Base-by-base conservation (phyloP, 30 jellyfish, hydroid and myxozoan species). In the Clytia hemisphaerica region DNA sequence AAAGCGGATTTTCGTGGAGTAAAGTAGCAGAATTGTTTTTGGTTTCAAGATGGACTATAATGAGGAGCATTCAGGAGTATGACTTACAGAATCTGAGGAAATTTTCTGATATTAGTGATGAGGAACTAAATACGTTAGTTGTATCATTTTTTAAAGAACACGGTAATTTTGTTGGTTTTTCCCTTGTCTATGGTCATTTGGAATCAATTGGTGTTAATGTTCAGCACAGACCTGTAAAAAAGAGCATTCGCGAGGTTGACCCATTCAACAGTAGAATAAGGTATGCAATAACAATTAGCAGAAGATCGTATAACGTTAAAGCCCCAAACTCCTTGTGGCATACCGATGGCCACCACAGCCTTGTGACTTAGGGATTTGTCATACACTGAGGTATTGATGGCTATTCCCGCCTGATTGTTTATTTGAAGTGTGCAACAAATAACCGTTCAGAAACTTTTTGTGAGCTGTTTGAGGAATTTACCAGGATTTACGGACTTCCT, bases 11-110 rank as follows among this genome's bases (percentile, higher is more conserved):
- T 26, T 22, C 21, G 22, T 68, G 80, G 80, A 68, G 51, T 19
- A 38, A 68, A 36, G 47, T 68, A 22, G 72, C 80, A 25, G 3
- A 47, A 0, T 44, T 68, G 80, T 51, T 68, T 19, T 53, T 45
- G 12, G 80, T 42, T 45, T 68, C 80, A 35, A 27, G 75, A 16
- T 71, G 83, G 83, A 71, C 83, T 19, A 16, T 71, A 22, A 27
- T 27, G 21, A 35, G 83, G 61, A 71, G 83, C 34, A 77, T 54
- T 25, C 26, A 16, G 4, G 83, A 71, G 29, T 10, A 27, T 29
- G 77, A 50, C 19, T 46, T 71, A 37, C 45, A 71, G 14, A 3
- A 25, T 37, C 49, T 12, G 15, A 31, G 28, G n/a, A 48, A 48
- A 45, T 45, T 19, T 38, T 50, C 83, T 16, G 29, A 71, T 42